Evolutionary conservation across 2,888 invertebrate genomes (phyloP).

Genomic region (Liopterus haemorrhoidalis): DNA sequence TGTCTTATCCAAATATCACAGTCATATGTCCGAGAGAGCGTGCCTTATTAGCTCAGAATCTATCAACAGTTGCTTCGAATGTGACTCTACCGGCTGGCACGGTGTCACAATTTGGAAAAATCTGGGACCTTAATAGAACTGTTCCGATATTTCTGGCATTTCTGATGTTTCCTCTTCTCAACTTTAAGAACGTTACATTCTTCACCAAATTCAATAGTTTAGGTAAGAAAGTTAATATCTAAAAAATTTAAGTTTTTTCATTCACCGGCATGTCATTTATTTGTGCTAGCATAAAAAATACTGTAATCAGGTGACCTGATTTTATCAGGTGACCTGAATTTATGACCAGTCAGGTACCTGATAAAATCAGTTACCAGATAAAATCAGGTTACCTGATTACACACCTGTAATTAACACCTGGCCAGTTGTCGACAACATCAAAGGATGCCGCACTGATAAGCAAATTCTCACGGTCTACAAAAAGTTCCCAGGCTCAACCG

Average conservation of each 20-base stretch:
- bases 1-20: background rate
- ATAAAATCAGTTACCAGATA: no score
- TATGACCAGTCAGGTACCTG: no score
- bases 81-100: conserved; percentile 4
- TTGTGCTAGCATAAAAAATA: no score
- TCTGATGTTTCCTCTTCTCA: conserved; percentile 74
- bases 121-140: conserved; percentile 70
- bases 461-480: no score
- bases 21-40: conserved; percentile 39
- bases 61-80: conserved; percentile 29
- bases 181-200: conserved; percentile 80
- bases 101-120: conserved; percentile 31
- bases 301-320: no score
- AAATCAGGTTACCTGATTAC: no score
- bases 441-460: no score
- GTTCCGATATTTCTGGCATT: conserved; percentile 75
- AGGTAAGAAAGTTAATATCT: conserved; percentile 53
- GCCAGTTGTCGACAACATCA: no score
- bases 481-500: no score
- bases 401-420: no score
- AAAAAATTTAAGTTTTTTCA: conserved; percentile 5
- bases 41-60: conserved; percentile 31
- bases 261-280: no score
- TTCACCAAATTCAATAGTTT: conserved; percentile 89
- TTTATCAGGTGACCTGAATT: no score